Evolutionary conservation across 2,888 invertebrate species (phyloP).

Genomic region (Cephus sareptanus): DNA sequence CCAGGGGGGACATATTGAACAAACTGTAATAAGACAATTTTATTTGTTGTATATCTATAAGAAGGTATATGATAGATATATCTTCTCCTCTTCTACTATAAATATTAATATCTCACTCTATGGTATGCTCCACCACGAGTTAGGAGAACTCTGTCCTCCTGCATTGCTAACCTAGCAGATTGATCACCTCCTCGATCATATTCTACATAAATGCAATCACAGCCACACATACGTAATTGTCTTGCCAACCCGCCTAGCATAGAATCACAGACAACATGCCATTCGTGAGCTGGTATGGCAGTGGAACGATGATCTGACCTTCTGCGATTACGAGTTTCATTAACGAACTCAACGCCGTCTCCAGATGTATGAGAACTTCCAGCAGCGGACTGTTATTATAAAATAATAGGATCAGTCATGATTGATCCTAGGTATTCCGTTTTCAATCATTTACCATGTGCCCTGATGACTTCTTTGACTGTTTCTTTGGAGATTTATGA

Average conservation of each 20-base stretch:
- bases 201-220: conserved; percentile 70
- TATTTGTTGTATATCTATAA: neutral
- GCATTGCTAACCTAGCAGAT: conserved; percentile 68
- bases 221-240: conserved; percentile 74
- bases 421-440: neutral
- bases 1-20: conserved; percentile 68
- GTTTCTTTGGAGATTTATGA: conserved; percentile 67
- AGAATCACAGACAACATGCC: conserved; percentile 71
- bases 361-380: neutral
- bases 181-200: conserved; percentile 68
- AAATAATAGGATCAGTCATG: neutral
- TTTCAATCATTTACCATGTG: neutral
- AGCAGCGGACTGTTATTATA: neutral
- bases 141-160: conserved; percentile 70
- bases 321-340: neutral
- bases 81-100: neutral
- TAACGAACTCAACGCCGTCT: neutral
- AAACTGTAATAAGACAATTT: conserved; percentile 43
- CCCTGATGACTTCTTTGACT: conserved; percentile 53
- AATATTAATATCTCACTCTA: conserved; percentile 54
- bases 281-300: conserved; percentile 36
- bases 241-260: conserved; percentile 72
- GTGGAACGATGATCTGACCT: neutral
- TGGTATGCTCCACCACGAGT: conserved; percentile 68
- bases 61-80: neutral